Conservation (phyloP, 2,888 invertebrate genomes). For the Trisateles emortualis region DNA sequence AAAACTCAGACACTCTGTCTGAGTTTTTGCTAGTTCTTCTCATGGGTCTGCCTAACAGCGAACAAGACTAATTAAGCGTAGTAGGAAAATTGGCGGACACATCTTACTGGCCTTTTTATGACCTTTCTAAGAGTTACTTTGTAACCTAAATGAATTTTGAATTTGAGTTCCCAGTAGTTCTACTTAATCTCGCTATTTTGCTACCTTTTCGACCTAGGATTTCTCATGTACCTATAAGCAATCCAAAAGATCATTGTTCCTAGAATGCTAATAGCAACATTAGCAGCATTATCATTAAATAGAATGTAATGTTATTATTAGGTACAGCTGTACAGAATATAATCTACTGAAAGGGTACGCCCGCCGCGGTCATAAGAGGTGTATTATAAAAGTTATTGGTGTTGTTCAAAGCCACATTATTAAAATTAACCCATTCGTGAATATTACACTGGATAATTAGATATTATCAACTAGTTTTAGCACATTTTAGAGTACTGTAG, state of each 20-base stretch:
- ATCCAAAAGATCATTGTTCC: neutral
- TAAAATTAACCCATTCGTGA: constrained; percentile 1
- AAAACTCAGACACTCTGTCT: too few species aligned
- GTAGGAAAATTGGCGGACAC: too few species aligned
- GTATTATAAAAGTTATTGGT: constrained; percentile 1
- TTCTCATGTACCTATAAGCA: neutral
- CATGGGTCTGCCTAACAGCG: too few species aligned
- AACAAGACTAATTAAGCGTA: too few species aligned
- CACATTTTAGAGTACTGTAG: neutral
- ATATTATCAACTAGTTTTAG: constrained; percentile 1
- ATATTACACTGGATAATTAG: neutral
- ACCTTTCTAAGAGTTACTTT: too few species aligned
- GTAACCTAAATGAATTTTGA: too few species aligned
- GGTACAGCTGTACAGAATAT: neutral
- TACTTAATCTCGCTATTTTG: too few species aligned
- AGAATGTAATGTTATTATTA: neutral
- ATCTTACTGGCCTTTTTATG: too few species aligned
- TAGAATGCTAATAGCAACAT: neutral
- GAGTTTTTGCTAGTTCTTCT: too few species aligned
- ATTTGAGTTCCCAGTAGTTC: too few species aligned
- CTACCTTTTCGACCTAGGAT: too few species aligned
- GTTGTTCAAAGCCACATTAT: constrained; percentile 5
- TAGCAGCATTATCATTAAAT: constrained; percentile 1
- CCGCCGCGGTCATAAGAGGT: too few species aligned
- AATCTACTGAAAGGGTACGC: constrained; percentile 1